These are phyloP conservation scores for Platorchestia sp. DNA, from an alignment of 1,140 invertebrate species.

Conservation along the genomic window DNA sequence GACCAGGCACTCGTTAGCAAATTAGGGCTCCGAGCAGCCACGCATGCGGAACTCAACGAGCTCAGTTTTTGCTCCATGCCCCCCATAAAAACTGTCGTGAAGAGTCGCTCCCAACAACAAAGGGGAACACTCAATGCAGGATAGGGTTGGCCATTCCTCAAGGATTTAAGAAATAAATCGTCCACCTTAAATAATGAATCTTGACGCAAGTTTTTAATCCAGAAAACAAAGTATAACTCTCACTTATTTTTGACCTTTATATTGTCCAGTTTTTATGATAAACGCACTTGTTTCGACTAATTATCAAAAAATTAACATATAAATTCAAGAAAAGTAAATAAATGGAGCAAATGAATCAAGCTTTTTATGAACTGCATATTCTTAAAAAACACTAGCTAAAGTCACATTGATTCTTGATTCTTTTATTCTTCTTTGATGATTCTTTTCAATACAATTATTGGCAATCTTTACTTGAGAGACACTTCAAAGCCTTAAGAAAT, in stretches of 20 bases:
- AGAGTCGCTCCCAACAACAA: background rate
- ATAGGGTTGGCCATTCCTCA: background rate
- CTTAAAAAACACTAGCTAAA: too few relatives aligned
- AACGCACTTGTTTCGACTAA: background rate
- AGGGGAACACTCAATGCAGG: background rate
- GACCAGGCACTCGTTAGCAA: background rate
- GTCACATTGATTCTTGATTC: too few relatives aligned
- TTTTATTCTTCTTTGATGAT: too few relatives aligned
- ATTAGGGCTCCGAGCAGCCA: background rate
- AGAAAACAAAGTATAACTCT: background rate
- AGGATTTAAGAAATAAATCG: background rate
- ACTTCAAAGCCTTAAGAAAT: too few relatives aligned
- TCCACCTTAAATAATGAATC: background rate
- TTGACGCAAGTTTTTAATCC: background rate
- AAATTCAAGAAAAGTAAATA: too few relatives aligned
- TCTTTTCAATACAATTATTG: too few relatives aligned
- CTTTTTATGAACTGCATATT: too few relatives aligned
- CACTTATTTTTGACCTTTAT: background rate
- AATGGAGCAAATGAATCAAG: background rate
- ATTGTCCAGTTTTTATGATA: background rate
- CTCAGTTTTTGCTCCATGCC: background rate
- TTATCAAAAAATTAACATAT: background rate
- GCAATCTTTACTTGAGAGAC: too few relatives aligned
- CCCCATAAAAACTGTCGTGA: background rate
- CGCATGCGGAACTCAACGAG: conserved; percentile 10